phyloP scores from a whole-genome alignment of 2,888 invertebrate genomes.

The Eupithecia tripunctaria region DNA sequence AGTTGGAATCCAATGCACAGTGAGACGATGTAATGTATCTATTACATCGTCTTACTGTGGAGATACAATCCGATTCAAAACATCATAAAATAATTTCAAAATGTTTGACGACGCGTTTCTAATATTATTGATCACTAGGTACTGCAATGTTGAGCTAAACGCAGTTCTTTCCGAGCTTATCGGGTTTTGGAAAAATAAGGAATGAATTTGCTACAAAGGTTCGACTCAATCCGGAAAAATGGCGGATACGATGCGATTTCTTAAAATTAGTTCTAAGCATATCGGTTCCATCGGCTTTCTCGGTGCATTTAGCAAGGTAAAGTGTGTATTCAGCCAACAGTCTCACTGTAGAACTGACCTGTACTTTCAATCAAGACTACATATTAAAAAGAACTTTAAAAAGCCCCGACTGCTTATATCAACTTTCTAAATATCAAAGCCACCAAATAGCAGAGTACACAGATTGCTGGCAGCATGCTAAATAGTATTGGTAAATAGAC shows the following conservation, averaged over 20 bases:
- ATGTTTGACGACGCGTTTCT: too few species aligned
- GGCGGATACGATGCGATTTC: background rate
- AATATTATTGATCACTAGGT: too few species aligned
- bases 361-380: background rate
- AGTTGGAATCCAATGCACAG: too few species aligned
- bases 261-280: background rate
- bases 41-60: background rate
- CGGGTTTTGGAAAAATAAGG: background rate
- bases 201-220: background rate
- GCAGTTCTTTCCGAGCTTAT: background rate
- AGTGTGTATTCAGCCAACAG: background rate
- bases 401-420: background rate
- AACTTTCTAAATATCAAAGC: background rate
- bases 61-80: too few species aligned
- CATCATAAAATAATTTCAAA: too few species aligned
- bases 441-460: background rate
- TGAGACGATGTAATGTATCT: too few species aligned
- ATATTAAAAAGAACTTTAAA: background rate
- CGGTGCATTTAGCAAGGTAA: background rate
- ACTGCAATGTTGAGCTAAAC: too few species aligned
- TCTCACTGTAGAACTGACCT: background rate
- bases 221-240: background rate
- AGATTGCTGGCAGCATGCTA: background rate
- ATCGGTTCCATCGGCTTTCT: background rate
- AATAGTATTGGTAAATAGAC: background rate